Evolutionary conservation across 2,113 vertebrate genomes (phyloP), one percentile per base, ranked within the genome.

Genomic region (Mormyrus iriodes): DNA sequence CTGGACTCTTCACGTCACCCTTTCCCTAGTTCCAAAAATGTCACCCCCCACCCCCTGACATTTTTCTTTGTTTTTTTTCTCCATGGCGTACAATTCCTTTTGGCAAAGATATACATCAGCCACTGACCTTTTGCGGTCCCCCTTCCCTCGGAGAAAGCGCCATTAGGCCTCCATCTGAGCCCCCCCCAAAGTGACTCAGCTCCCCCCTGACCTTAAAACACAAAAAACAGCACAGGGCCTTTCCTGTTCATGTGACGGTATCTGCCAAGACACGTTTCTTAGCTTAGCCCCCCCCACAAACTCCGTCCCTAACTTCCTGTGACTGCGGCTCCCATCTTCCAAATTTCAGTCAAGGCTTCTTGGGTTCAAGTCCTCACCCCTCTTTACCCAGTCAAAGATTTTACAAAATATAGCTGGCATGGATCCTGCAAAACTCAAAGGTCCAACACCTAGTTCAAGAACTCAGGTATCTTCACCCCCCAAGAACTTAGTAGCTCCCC

Each of bases 91-190:
- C 85, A 55, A 86, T 86, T 86, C 85, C 85, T 55, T 86, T 86
- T 86, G 85, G 85, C 85, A 86, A 65, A 87, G 86, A 87, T 87
- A 87, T 87, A 87, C 86, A 87, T 87, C 86, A 87, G 39, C 87
- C 86, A 90, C 79, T 88, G 90, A 86, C 48, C 84, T 84, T 84
- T 91, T 88, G 89, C 24, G 15, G 90, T 42, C 55, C 85, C 84
- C 91, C 65, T 35, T 89, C 49, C 42, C 53, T 35, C 53, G 24
- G 52, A 61, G 55, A 53, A 46, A 87, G 35, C 53, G 2, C 86
- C 55, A 65, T 87, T 87, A 61, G 55, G 21, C 35, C 86, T n/a
- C 8, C 27, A 92, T 91, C 48, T 94, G 91, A 92, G 90, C 93
- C 93, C 92, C 92, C 27, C 90, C 31, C 90, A 85, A 84, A 91